Evolutionary conservation across 2,113 vertebrate genomes (phyloP), one percentile per base, ranked within the genome.

Genomic region (Fulica atra): DNA sequence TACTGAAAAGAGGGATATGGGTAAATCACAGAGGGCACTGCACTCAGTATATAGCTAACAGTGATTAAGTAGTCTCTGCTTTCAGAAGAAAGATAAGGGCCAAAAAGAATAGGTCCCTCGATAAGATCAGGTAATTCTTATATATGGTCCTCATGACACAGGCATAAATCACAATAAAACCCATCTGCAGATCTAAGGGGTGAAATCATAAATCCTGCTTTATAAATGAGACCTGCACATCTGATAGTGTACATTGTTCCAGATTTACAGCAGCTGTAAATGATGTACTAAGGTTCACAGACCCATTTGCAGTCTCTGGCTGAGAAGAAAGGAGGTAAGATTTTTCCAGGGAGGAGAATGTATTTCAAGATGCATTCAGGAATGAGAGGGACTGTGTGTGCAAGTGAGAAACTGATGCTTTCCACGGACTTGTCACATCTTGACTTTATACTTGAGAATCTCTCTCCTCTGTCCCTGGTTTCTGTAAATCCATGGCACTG

Each of bases 51-150:
- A 88, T 20, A 89, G 65, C 83, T 92, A 96, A 86, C 88, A 72
- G 86, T 96, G 96, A 97, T 97, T 94, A 94, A 97, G 86, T 96
- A 94, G 93, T 84, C 38, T 94, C 91, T 96, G 88, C 73, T 94
- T 93, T 93, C 77, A 85, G 69, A 88, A 87, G 76, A 84, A 93
- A 95, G 95, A 96, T 96, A 97, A 92, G 31, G 80, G 65, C 83
- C 61, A 61, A 87, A 95, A 96, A 96, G 90, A 94, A 96, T 92
- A 89, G 91, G 93, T 87, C 96, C 91, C 95, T 96, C 0, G 86
- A 95, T 95, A 95, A 93, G 82, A 96, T 86, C 93, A 94, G 92
- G 96, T 96, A 96, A 96, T 96, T 94, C 92, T 95, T 96, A 93
- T 96, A 92, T 96, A 94, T 81, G 82, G 88, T 81, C 53, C 70